Base-by-base conservation (phyloP, 2,888 invertebrate species). In the Philereme transversata region DNA sequence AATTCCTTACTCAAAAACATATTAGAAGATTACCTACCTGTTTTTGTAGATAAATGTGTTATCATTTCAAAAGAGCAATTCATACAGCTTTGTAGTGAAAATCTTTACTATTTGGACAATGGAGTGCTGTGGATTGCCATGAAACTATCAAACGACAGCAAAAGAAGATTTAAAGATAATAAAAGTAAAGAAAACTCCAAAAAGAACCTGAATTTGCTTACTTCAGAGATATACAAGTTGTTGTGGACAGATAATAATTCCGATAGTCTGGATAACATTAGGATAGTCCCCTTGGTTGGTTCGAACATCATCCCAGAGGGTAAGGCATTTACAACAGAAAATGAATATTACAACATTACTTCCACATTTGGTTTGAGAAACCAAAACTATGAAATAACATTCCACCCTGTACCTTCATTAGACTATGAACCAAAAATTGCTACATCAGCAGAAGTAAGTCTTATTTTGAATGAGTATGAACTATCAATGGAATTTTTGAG, bases 401-500 rank as follows among this genome's bases (percentile, higher is more conserved):
- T 91, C 63, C 89, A 90, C 66, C 83, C 92, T 3, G 63, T 91
- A 49, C 84, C 82, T 22, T 78, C 82, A 38, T 72, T 90, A 71
- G 86, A 88, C 46, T 79, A 75, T 71, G 77, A 88, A 68, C 89
- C 91, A 50, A 89, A 87, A 77, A 90, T 91, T 72, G 90, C 91
- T 54, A 77, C 82, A 10, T 62, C 68, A 11, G 90, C 91, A 46
- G 89, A 90, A 82, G 87, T 90, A 2, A 82, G 79, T 66, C 75
- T 90, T 2, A 67, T 91, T 60, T 79, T 87, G 0, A 90, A 88
- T 77, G 90, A 91, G 34, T 87, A 81, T 81, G 90, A 90, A 57
- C 70, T 92, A 60, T 79, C 84, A 7, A 89, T 88, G 77, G 88
- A 90, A 52, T 88, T 95, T 48, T 80, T 94, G 0, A 95, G 95